Evolutionary conservation across 2,113 vertebrate genomes (phyloP).

Genomic region (Cervus canadensis): DNA sequence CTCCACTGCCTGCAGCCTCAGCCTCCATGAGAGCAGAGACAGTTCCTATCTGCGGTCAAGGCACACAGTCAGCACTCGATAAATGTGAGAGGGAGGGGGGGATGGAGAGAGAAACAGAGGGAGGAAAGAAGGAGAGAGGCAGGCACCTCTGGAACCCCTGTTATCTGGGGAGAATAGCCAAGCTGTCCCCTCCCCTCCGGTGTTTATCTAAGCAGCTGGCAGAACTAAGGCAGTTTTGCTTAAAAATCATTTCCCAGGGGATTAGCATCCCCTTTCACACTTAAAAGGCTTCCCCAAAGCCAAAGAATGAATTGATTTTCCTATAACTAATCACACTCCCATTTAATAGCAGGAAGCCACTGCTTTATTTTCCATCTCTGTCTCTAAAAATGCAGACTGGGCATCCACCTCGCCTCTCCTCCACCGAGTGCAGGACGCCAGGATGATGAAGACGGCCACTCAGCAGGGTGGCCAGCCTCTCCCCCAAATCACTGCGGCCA

Average conservation of each 20-base stretch:
- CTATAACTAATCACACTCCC: slow-evolving; percentile 72
- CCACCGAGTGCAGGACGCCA: fast-evolving
- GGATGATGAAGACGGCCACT: neutral
- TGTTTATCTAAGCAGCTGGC: slow-evolving; percentile 67
- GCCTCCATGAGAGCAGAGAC: neutral
- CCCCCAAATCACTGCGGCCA: neutral
- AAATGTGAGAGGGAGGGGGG: neutral
- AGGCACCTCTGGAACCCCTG: neutral
- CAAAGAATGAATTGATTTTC: slow-evolving; percentile 72
- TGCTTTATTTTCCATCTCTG: slow-evolving; percentile 51
- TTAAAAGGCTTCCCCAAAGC: slow-evolving; percentile 76
- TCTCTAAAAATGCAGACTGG: slow-evolving; percentile 25
- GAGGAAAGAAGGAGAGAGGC: fast-evolving
- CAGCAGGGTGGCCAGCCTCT: neutral
- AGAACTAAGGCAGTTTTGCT: slow-evolving; percentile 71
- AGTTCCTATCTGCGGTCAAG: neutral
- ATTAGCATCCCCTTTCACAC: slow-evolving; percentile 76
- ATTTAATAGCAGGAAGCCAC: slow-evolving; percentile 63
- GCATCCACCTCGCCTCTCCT: neutral
- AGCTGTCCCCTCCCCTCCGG: neutral
- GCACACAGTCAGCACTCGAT: neutral
- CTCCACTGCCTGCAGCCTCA: neutral
- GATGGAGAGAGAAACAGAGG: neutral
- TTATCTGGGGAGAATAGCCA: neutral
- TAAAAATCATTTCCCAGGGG: slow-evolving; percentile 70